Percentiles rank a stretch among this genome's conserved stretches.
Evolutionary conservation across 2,888 invertebrate species (phyloP).

Genomic region (Schizotus pectinicornis): DNA sequence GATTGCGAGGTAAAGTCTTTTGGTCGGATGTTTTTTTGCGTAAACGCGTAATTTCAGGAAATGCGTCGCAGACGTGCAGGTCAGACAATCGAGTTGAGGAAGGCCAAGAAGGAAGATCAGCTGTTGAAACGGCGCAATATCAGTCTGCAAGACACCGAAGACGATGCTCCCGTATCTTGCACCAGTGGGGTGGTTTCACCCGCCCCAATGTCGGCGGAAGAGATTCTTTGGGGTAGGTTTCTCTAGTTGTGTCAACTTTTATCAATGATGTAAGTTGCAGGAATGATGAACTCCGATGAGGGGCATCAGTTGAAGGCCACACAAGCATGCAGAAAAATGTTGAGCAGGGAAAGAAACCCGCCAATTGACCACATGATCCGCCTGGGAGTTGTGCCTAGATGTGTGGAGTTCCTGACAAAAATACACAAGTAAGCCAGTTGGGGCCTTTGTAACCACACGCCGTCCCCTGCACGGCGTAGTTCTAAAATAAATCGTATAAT

Average conservation of each 20-base stretch:
- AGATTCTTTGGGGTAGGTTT: constrained; percentile 70
- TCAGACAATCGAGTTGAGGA: constrained; percentile 88
- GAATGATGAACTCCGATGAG: constrained; percentile 72
- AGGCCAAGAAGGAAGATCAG: constrained; percentile 93
- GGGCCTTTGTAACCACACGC: too few relatives aligned
- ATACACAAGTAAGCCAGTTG: constrained; percentile 73
- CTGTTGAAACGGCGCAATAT: constrained; percentile 89
- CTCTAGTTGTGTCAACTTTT: not conserved
- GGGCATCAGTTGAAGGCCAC: constrained; percentile 72
- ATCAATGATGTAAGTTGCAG: constrained; percentile 47
- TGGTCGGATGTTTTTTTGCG: constrained; percentile 25
- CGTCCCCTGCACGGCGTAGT: too few relatives aligned
- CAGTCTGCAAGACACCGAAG: constrained; percentile 63
- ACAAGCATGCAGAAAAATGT: constrained; percentile 83
- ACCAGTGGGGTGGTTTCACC: constrained; percentile 52
- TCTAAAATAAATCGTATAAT: too few relatives aligned
- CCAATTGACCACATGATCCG: constrained; percentile 87
- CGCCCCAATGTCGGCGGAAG: constrained; percentile 67
- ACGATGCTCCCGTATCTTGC: constrained; percentile 61
- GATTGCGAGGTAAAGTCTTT: constrained; percentile 75
- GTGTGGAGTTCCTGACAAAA: constrained; percentile 77
- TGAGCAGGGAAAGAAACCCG: constrained; percentile 88
- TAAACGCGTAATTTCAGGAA: constrained; percentile 64
- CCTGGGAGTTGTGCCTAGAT: constrained; percentile 82
- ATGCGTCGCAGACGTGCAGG: constrained; percentile 89